Evolutionary conservation across 2,888 invertebrate species (phyloP).

Genomic region (Eremobia ochroleuca): DNA sequence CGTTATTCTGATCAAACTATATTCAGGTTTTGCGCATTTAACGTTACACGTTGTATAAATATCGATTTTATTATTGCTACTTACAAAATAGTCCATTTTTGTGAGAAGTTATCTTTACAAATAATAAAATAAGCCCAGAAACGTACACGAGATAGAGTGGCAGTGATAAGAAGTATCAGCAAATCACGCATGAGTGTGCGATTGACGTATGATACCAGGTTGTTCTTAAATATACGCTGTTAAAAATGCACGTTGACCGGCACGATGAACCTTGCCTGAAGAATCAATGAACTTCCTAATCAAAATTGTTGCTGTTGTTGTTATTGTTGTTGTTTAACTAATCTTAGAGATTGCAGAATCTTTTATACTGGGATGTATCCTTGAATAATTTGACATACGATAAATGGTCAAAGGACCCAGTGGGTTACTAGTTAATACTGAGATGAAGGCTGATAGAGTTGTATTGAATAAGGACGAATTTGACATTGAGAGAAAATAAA

Average conservation of each 20-base stretch:
- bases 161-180: constrained; percentile 30
- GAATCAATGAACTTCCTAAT: constrained; percentile 22
- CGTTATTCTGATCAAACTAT: no score
- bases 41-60: no score
- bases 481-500: not conserved
- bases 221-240: not conserved
- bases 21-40: no score
- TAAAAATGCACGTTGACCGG: constrained; percentile 23
- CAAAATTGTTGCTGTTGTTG: constrained; percentile 2
- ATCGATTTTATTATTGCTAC: not conserved
- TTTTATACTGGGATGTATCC: not conserved
- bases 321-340: no score
- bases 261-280: not conserved
- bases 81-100: not conserved
- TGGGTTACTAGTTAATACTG: not conserved
- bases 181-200: constrained; percentile 20
- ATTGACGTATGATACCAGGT: constrained; percentile 21
- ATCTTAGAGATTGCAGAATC: not conserved
- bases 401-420: not conserved
- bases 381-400: not conserved
- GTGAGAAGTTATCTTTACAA: constrained; percentile 13
- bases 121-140: constrained; percentile 10
- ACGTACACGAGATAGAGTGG: constrained; percentile 13
- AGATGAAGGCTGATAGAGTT: not conserved
- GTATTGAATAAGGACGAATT: not conserved